A percentile compares a stretch with the other conserved stretches of the same genome.
Evolutionary conservation across 2,113 vertebrate species (phyloP).

Genomic region (Zosterops borbonicus): DNA sequence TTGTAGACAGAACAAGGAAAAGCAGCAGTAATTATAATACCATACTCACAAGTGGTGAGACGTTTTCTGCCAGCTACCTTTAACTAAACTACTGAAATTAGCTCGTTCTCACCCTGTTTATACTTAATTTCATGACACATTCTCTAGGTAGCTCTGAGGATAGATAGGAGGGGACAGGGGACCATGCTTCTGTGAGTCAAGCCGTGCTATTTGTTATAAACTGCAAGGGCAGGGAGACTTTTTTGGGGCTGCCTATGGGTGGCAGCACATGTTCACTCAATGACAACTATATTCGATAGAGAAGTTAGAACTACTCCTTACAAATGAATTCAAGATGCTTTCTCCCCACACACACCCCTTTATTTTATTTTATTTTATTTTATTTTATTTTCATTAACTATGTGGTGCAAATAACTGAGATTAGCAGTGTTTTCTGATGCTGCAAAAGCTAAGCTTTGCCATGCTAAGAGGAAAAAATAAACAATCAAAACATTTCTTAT

Average conservation of each 20-base stretch:
- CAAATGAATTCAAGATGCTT: background rate
- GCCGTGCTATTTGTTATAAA: accelerated
- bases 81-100: background rate
- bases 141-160: background rate
- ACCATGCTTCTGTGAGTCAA: background rate
- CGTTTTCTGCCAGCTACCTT: background rate
- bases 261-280: constrained; percentile 73
- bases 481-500: background rate
- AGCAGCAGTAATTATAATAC: background rate
- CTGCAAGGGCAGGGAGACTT: background rate
- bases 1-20: background rate
- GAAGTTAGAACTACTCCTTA: background rate
- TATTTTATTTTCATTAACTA: background rate
- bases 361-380: background rate
- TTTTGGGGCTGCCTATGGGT: constrained; percentile 59
- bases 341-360: accelerated
- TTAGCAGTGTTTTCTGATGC: constrained; percentile 50
- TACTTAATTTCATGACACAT: background rate
- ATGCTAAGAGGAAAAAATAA: constrained; percentile 31
- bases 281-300: background rate
- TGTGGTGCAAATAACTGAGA: constrained; percentile 39
- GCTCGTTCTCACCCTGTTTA: background rate
- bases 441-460: constrained; percentile 41
- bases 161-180: background rate
- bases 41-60: background rate